Conservation (phyloP, 2,797 vertebrate species). For the Adrianichthys oophorus region DNA sequence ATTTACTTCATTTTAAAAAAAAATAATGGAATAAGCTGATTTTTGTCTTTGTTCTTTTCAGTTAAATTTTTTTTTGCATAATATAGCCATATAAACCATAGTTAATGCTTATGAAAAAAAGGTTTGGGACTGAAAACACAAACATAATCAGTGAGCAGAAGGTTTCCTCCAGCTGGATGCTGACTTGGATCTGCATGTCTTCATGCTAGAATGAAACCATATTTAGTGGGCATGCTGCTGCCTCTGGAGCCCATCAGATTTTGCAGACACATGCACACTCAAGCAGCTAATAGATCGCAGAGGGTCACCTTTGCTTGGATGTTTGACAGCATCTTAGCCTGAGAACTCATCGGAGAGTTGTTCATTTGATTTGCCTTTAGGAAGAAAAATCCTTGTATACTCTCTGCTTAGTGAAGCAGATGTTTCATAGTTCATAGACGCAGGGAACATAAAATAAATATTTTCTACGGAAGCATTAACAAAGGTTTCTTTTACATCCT, state of each 20-base stretch:
- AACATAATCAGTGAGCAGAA: slow-evolving; percentile 6
- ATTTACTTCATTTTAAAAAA: too few species aligned
- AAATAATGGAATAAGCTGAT: too few species aligned
- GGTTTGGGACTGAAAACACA: slow-evolving; percentile 10
- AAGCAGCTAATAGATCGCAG: slow-evolving; percentile 49
- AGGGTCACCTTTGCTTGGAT: slow-evolving; percentile 68
- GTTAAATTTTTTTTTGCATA: too few species aligned
- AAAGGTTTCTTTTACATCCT: slow-evolving; percentile 39
- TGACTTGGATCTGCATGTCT: slow-evolving; percentile 3
- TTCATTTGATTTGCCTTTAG: slow-evolving; percentile 22
- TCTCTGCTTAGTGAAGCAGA: slow-evolving; percentile 52
- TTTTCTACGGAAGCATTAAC: slow-evolving; percentile 32
- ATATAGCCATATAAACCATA: background rate
- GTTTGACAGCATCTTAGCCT: slow-evolving; percentile 1
- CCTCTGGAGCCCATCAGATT: slow-evolving; percentile 14
- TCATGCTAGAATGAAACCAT: slow-evolving; percentile 5
- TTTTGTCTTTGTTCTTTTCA: too few species aligned
- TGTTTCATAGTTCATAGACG: slow-evolving; percentile 49
- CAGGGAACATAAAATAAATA: slow-evolving; percentile 44
- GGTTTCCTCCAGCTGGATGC: slow-evolving; percentile 9
- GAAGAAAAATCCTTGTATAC: slow-evolving; percentile 13
- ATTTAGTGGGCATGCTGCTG: slow-evolving; percentile 9
- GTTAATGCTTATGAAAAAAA: background rate
- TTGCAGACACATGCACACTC: slow-evolving; percentile 9
- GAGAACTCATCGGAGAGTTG: background rate